Percentiles rank a stretch among this genome's conserved stretches.
These are phyloP conservation scores for Capitella teleta DNA, from an alignment of 1,140 invertebrate species.

Conservation along the genomic window DNA sequence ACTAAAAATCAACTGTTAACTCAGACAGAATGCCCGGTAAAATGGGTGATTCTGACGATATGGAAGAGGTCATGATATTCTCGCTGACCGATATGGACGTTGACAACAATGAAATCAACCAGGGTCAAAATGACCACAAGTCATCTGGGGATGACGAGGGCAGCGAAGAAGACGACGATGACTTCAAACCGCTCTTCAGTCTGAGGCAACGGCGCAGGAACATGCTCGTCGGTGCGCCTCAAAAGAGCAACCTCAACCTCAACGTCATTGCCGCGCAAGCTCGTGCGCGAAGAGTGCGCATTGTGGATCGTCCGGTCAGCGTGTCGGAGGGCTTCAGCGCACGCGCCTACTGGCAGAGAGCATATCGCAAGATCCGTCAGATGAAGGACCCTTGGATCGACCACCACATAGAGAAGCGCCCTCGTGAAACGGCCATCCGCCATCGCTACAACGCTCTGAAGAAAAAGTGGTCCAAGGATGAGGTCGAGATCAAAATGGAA, in stretches of 20 bases:
- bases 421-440: constrained; percentile 35
- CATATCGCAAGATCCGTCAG: background rate
- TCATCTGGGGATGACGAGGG: background rate
- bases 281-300: no score
- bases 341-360: background rate
- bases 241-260: background rate
- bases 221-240: background rate
- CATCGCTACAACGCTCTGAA: constrained; percentile 43
- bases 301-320: background rate
- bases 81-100: constrained; percentile 3
- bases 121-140: background rate
- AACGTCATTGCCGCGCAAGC: no score
- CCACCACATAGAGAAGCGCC: constrained; percentile 38
- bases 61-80: constrained; percentile 6
- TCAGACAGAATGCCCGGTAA: no score
- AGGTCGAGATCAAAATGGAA: constrained; percentile 46
- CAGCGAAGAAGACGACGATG: background rate
- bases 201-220: background rate
- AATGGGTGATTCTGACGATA: no score
- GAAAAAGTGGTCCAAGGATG: constrained; percentile 42
- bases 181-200: background rate
- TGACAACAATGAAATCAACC: background rate
- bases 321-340: background rate
- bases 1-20: no score
- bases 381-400: constrained; percentile 42